Evolutionary conservation across 2,113 vertebrate genomes (phyloP), one percentile per base, ranked within the genome.

Genomic region (Bufo gargarizans): DNA sequence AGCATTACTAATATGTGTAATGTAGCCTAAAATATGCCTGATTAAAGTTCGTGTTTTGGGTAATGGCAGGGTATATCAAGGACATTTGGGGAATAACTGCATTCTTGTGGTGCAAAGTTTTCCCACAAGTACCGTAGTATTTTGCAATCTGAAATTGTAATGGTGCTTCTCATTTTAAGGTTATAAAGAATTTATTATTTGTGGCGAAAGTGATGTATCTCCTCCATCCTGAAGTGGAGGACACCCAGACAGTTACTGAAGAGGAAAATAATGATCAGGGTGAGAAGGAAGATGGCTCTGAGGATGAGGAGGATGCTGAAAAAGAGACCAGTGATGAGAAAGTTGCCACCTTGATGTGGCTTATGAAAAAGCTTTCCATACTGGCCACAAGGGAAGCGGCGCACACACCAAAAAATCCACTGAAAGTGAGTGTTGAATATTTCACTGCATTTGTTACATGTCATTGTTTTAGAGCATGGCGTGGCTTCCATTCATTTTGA

Each of bases 141-240:
- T 19, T 33, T 49, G 20, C 12, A 20, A 19, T 47, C 74, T 50
- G 4, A 45, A 45, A 4, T 7, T 47, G 49, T 50, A 77, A 33
- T n/a, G 17, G 5, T 89, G 65, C 76, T 53, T 10, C 17, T 86
- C 17, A 16, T 65, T 89, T 89, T 13, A 92, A 99, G 98, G 96
- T 99, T 86, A 92, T 99, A 91, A 99, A 99, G 95, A 99, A 99
- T 91, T 94, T 99, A 89, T 92, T 99, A 89, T 99, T 98, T 12
- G 93, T 98, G 11, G 96, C 97, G 71, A 98, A 98, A 91, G 96
- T 98, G 89, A 93, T 99, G 58, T 97, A 97, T 92, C 95, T 98
- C 82, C 90, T 99, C 79, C 95, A 94, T 22, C 95, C 96, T 3
- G 93, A 95, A 88, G 94, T 92, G 17, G 93, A 95, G 6, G 86